Evolutionary conservation across 2,888 invertebrate genomes (phyloP), one percentile per base, ranked within the genome.

Genomic region (Smittia aterrima): DNA sequence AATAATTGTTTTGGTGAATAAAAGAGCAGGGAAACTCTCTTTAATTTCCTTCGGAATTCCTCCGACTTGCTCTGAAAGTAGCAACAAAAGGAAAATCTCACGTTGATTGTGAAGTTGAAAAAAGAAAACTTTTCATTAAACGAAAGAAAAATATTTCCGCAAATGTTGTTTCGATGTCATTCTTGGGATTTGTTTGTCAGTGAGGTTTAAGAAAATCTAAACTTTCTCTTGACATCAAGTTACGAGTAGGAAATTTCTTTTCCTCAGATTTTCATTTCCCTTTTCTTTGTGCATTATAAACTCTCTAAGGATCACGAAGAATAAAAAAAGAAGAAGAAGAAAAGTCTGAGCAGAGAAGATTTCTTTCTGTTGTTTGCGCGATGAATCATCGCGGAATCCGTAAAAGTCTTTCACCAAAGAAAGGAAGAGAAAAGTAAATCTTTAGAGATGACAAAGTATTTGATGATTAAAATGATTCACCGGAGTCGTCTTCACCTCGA

Each of bases 151-250:
- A n/a, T 47, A 9, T 58, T 58, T 54, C 54, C 70, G 32, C 70
- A 71, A 71, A 72, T 72, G 72, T 72, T 72, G 38, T 72, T 72
- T 72, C 72, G 38, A 72, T 72, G 72, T 72, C 58, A 62, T 72
- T 72, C 72, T 62, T 25, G 54, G 72, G 72, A 22, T 38, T 62
- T 24, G 38, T 32, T 20, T 27, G 16, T 18, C n/a, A 25, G 16
- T 40, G 22, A 40, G 1, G 38, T 67, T 38, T 27, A 3, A 32
- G 16, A 27, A n/a, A 32, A 22, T 11, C 13, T 27, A 24, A 20
- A 1, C 24, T 24, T 64, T 11, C 11, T 64, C 64, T 71, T 71
- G 54, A 53, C 25, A 27, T 71, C 54, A 16, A 58, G 9, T 71
- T 54, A 25, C 54, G 18, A 71, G 54, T 53, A 16, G 72, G 72